These are phyloP conservation scores for Macaria liturata DNA, from an alignment of 2,888 invertebrate species.

Conservation along the genomic window DNA sequence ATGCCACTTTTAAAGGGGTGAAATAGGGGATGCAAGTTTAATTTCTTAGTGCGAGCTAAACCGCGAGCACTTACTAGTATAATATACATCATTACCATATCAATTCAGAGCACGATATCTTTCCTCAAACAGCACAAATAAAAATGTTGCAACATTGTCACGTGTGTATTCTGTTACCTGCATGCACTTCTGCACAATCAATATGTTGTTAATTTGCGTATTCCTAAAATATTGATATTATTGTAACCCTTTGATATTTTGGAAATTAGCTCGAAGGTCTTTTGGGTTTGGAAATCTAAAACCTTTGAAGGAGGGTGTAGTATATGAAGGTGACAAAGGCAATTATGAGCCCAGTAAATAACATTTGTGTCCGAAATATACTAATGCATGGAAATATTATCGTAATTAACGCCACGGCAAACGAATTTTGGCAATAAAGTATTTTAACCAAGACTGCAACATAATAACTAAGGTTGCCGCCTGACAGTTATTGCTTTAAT, in stretches of 20 bases:
- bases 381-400: slow-evolving; percentile 20
- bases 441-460: neutral
- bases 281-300: neutral
- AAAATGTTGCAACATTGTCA: too few relatives aligned
- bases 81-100: too few relatives aligned
- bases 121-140: too few relatives aligned
- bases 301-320: slow-evolving; percentile 6
- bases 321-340: slow-evolving; percentile 14
- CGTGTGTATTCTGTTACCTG: too few relatives aligned
- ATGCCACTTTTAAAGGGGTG: too few relatives aligned
- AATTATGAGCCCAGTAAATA: slow-evolving; percentile 15
- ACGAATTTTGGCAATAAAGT: slow-evolving; percentile 9
- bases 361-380: slow-evolving; percentile 17
- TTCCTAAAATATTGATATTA: slow-evolving; percentile 16
- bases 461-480: slow-evolving; percentile 4
- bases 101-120: too few relatives aligned
- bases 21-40: too few relatives aligned
- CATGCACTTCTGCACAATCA: too few relatives aligned
- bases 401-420: slow-evolving; percentile 17
- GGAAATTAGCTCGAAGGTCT: slow-evolving; percentile 7
- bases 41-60: too few relatives aligned
- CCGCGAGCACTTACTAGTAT: too few relatives aligned
- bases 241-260: slow-evolving; percentile 16
- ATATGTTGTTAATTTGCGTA: slow-evolving; percentile 3
- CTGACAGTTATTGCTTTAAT: slow-evolving; percentile 12